Conservation (phyloP, 2,888 invertebrate species). For the Cerastis rubricosa region DNA sequence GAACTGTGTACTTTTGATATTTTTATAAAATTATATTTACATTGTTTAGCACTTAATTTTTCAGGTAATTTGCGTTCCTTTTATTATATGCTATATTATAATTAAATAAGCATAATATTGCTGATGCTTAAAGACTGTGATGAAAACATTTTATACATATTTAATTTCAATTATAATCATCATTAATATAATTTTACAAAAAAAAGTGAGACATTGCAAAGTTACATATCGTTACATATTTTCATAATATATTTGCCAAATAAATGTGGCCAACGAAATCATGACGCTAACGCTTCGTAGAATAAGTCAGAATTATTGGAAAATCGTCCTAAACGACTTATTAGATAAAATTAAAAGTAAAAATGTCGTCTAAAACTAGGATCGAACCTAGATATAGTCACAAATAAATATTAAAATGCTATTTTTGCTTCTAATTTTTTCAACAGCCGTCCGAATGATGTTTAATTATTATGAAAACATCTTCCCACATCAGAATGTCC, state of each 20-base stretch:
- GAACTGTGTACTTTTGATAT: constrained; percentile 30
- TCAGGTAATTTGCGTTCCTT: constrained; percentile 39
- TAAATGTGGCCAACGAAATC: constrained; percentile 56
- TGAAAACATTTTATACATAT: constrained; percentile 10
- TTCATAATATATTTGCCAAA: constrained; percentile 61
- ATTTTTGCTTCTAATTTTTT: constrained; percentile 19
- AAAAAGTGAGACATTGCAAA: constrained; percentile 46
- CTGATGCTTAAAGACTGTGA: constrained; percentile 47
- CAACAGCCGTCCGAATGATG: constrained; percentile 26
- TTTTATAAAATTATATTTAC: constrained; percentile 46
- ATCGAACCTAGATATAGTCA: neutral
- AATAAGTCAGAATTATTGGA: constrained; percentile 17
- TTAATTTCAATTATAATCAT: constrained; percentile 28
- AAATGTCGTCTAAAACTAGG: neutral
- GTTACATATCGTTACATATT: constrained; percentile 61
- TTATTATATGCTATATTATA: constrained; percentile 32
- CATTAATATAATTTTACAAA: constrained; percentile 24
- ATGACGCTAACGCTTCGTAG: constrained; percentile 47
- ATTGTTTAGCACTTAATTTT: constrained; percentile 48
- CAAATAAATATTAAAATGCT: neutral
- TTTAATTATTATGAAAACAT: neutral
- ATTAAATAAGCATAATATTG: constrained; percentile 30
- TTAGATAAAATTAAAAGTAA: neutral
- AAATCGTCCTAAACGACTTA: constrained; percentile 5
- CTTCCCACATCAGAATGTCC: constrained; percentile 5